Percentiles rank a stretch among this genome's conserved stretches.
Evolutionary conservation across 2,113 vertebrate genomes (phyloP).

Genomic region (rat (Rattus norvegicus)): DNA sequence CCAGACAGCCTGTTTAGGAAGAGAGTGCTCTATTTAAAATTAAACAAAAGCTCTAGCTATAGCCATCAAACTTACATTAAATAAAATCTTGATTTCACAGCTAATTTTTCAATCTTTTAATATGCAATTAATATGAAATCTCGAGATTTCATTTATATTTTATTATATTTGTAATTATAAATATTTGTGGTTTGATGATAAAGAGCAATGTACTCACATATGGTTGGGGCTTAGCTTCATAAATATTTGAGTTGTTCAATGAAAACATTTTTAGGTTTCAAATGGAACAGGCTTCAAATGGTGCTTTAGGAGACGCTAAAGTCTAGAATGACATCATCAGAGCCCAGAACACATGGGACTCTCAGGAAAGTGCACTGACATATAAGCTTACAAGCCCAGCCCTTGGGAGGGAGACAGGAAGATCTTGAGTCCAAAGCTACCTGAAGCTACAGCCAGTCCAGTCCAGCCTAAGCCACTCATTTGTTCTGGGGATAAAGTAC

Average conservation of each 20-base stretch:
- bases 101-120: conserved; percentile 42
- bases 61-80: conserved; percentile 37
- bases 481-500: not conserved
- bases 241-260: conserved; percentile 53
- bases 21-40: conserved; percentile 50
- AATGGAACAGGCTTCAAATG: not conserved
- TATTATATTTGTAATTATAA: not conserved
- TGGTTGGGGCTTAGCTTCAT: conserved; percentile 25
- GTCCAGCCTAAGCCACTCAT: not conserved
- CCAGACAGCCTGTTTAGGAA: conserved; percentile 10
- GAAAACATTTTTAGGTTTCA: conserved; percentile 57
- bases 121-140: conserved; percentile 51
- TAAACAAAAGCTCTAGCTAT: not conserved
- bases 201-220: conserved; percentile 23
- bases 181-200: conserved; percentile 8
- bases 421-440: not conserved
- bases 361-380: not conserved
- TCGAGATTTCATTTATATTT: not conserved
- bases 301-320: not conserved
- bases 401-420: not conserved
- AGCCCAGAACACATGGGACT: not conserved
- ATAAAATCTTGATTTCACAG: conserved; percentile 38
- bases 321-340: not conserved
- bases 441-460: no score
- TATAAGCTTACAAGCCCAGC: not conserved